These are phyloP conservation scores for Sturnira hondurensis DNA, from an alignment of 2,113 vertebrate genomes.

Conservation along the genomic window DNA sequence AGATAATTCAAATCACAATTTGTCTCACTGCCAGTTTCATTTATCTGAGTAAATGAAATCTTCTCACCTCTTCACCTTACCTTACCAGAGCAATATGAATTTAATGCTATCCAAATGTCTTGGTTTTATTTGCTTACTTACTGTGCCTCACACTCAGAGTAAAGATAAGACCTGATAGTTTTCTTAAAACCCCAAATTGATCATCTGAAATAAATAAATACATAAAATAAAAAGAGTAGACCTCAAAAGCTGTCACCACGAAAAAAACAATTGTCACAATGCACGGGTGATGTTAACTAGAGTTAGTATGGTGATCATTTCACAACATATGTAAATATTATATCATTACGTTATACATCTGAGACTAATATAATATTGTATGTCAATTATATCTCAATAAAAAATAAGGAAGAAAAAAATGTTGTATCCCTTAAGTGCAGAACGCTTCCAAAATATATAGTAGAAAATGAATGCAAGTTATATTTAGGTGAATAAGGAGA, in stretches of 20 bases:
- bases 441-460: background rate
- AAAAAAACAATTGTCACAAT: no score
- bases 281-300: no score
- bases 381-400: no score
- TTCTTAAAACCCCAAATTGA: background rate
- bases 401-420: no score
- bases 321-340: no score
- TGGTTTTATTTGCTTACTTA: background rate
- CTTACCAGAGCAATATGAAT: background rate
- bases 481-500: background rate
- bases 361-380: no score
- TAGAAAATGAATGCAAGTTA: slow-evolving; percentile 2
- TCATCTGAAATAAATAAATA: background rate
- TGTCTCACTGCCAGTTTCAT: background rate
- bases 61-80: background rate
- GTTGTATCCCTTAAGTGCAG: background rate
- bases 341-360: no score
- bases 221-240: no score
- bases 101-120: slow-evolving; percentile 28
- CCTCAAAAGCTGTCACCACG: no score
- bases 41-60: background rate
- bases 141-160: background rate
- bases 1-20: background rate
- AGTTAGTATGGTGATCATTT: no score
- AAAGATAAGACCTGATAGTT: background rate